Evolutionary conservation across 2,888 invertebrate species (phyloP).

Genomic region (Philereme transversata): DNA sequence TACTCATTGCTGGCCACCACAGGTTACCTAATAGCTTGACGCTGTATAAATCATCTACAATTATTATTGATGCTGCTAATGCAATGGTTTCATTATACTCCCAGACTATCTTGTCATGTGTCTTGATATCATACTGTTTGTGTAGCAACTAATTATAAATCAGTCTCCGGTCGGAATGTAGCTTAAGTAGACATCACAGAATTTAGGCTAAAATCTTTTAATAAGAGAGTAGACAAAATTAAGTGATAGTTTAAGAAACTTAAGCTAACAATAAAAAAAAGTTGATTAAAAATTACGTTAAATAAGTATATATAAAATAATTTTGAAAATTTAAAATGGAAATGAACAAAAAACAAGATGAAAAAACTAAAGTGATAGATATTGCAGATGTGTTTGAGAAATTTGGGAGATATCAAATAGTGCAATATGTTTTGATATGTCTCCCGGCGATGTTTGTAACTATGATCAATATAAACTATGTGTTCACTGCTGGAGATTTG

Average conservation of each 20-base stretch:
- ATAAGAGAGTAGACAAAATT: too few relatives aligned
- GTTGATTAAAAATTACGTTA: neutral
- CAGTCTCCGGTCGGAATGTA: slow-evolving; percentile 11
- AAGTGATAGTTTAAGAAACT: neutral
- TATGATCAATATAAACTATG: slow-evolving; percentile 66
- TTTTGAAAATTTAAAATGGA: slow-evolving; percentile 1
- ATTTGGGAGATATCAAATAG: slow-evolving; percentile 73
- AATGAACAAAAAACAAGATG: slow-evolving; percentile 13
- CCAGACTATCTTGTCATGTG: too few relatives aligned
- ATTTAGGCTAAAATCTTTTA: neutral
- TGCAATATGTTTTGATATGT: slow-evolving; percentile 59
- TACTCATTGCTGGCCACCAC: too few relatives aligned
- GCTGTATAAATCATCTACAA: too few relatives aligned
- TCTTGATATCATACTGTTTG: slow-evolving; percentile 3
- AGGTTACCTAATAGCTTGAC: too few relatives aligned
- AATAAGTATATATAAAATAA: neutral
- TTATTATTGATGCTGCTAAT: too few relatives aligned
- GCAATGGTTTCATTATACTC: too few relatives aligned
- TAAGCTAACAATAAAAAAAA: neutral
- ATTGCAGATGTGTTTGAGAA: slow-evolving; percentile 57
- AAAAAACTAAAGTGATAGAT: slow-evolving; percentile 40
- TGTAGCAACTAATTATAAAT: slow-evolving; percentile 10
- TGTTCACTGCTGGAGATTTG: slow-evolving; percentile 67
- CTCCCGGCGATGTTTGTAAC: slow-evolving; percentile 57
- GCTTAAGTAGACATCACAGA: neutral